Conservation (phyloP, 2,797 vertebrate species). For the Pelobates cultripes region DNA sequence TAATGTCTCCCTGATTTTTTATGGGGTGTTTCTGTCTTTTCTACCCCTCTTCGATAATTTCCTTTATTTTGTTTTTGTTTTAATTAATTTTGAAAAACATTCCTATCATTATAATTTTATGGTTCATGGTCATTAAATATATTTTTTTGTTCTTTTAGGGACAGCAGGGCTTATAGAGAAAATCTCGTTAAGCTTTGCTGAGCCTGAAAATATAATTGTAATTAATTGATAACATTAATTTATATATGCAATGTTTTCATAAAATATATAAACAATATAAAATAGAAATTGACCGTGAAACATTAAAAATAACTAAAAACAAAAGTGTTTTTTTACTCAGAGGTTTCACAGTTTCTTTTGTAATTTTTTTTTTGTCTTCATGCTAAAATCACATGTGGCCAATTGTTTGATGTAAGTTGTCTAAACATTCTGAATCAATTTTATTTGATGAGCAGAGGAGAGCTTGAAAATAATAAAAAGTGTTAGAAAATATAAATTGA, state of each 20-base stretch:
- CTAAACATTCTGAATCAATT: conserved; percentile 96
- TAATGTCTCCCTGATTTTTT: background rate
- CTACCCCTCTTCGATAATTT: conserved; percentile 24
- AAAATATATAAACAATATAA: conserved; percentile 23
- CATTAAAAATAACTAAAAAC: conserved; percentile 64
- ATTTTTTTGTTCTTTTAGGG: conserved; percentile 26
- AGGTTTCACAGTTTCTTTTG: conserved; percentile 93
- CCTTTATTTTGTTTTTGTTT: conserved; percentile 25
- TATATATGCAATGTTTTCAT: conserved; percentile 40
- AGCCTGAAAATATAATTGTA: conserved; percentile 14
- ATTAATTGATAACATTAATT: conserved; percentile 12
- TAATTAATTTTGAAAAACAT: conserved; percentile 18
- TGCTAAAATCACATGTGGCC: conserved; percentile 99
- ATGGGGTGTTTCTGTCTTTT: conserved; percentile 12
- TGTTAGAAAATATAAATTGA: conserved; percentile 17
- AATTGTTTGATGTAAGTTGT: conserved; percentile 99
- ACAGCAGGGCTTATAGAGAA: conserved; percentile 39
- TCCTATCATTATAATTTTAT: conserved; percentile 24
- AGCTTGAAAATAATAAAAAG: conserved; percentile 61
- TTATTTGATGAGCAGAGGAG: conserved; percentile 78
- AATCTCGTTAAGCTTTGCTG: conserved; percentile 37
- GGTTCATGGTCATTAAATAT: conserved; percentile 42
- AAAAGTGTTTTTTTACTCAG: conserved; percentile 82
- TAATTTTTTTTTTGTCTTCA: conserved; percentile 94
- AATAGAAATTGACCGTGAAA: conserved; percentile 59